Evolutionary conservation across 2,888 invertebrate genomes (phyloP), one percentile per base, ranked within the genome.

Genomic region (Pemphredon lugubris): DNA sequence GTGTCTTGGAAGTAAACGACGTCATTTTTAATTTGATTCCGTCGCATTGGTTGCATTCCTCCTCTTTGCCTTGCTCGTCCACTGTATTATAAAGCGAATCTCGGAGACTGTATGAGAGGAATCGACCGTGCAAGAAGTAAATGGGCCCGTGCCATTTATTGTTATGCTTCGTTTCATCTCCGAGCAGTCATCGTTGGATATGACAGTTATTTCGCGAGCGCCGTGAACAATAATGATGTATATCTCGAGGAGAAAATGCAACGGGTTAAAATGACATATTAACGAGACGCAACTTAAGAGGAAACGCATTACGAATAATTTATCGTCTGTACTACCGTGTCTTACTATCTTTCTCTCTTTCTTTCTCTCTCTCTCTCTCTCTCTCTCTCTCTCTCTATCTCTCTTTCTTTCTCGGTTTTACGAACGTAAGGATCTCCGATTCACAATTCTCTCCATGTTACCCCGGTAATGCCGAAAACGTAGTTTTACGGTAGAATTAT

Each of bases 61-160:
- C 30, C 40, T 30, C 32, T 48, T 16, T 23, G 26, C 9, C 45
- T 4, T 32, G 7, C 11, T 16, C 32, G 11, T 26, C 32, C 48
- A 20, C 32, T 32, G 3, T 32, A 30, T 30, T 26, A 40, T 23
- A 26, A 39, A 40, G 40, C 40, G 18, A n/a, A 40, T 40, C 40
- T 40, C 40, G 3, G 7, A 18, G 40, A 21, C 54, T 63, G 39
- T 47, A 45, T 34, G 39, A 18, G 39, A 23, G 50, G 47, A 16
- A 53, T 53, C 53, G 53, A 53, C 21, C 26, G 50, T 51, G 63
- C 53, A 13, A 14, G 40, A 40, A 26, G 21, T 53, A 54, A 75
- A 70, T 71, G 68, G 67, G 58, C 55, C 68, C 60, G 53, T 60
- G 44, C 60, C 68, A 68, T 75, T 73, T 72, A 44, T 73, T 57